These are phyloP conservation scores for Solenodon paradoxus DNA, from an alignment of 2,113 vertebrate species.

Conservation along the genomic window DNA sequence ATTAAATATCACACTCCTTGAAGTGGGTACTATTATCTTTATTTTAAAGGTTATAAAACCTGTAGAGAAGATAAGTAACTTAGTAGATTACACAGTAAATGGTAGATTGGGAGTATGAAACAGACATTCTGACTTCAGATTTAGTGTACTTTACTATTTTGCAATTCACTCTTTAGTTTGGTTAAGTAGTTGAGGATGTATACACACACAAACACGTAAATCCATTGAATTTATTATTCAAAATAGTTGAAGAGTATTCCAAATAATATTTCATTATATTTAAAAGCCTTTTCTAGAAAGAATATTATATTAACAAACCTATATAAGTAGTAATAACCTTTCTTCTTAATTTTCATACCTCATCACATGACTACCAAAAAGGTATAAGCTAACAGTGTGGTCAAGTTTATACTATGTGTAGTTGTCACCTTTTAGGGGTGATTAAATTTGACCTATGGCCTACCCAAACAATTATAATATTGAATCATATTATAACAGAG, in stretches of 20 bases:
- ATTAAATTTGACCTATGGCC: constrained; percentile 3
- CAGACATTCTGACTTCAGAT: background rate
- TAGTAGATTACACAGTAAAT: background rate
- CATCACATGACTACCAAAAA: background rate
- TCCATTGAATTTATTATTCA: background rate
- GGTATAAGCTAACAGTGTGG: background rate
- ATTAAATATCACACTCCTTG: background rate
- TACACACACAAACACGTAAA: constrained; percentile 14
- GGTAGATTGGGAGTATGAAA: background rate
- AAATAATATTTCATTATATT: constrained; percentile 18
- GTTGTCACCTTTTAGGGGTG: background rate
- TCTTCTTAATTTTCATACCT: background rate
- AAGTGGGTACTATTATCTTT: background rate
- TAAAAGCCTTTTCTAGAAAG: background rate
- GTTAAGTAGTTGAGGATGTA: constrained; percentile 31
- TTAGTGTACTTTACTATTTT: background rate
- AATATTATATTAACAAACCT: background rate
- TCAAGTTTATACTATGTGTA: background rate
- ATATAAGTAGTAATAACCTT: background rate
- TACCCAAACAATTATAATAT: background rate
- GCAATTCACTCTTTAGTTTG: background rate
- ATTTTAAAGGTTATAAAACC: background rate
- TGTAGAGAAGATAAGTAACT: constrained; percentile 2
- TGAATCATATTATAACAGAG: background rate
- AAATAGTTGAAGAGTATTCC: background rate